Base-by-base conservation (phyloP, 2,797 vertebrate genomes). In the Xyrichtys novacula region DNA sequence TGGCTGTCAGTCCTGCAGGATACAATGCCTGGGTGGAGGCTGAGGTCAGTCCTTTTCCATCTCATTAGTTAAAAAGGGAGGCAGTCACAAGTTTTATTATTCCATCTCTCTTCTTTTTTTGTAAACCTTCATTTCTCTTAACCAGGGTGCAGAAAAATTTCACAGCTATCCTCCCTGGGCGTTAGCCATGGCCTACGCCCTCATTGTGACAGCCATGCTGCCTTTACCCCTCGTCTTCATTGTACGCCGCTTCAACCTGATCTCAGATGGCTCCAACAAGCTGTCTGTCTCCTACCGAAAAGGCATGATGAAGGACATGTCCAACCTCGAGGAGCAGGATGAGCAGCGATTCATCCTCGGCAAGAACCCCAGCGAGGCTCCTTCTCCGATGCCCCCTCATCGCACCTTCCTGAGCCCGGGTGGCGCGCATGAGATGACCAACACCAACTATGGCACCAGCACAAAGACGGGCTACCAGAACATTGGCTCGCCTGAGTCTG, bases 261-360 rank as follows among this genome's bases (percentile, higher is more conserved):
- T 98, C 52, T 96, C 97, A 0, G 98, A 99, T 0, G 98, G 98
- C 78, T 98, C 98, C 91, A 99, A 98, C 43, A 96, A 96, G 80
- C 95, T 99, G 40, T 99, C 97, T 0, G 97, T 99, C 80, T 97
- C 98, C 66, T 99, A 99, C 90, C 97, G 97, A 75, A 98, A 98
- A 74, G 97, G 97, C 64, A 97, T 99, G 96, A 98, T 98, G 94
- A 99, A 99, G 89, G 97, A 99, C 89, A 96, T 98, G 72, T 99
- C 98, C 85, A 98, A 96, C 89, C 80, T 99, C 72, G 98, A 99
- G 68, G 97, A 98, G 81, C 96, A 96, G 0, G 97, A 99, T 0
- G 98, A 99, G 91, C 98, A 98, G 4, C 96, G 98, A 71, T 99
- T 99, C 91, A 99, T 99, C 88, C 94, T 98, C 74, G 93, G 95